phyloP scores from a whole-genome alignment of 2,888 invertebrate species.

The Malacosoma neustria region DNA sequence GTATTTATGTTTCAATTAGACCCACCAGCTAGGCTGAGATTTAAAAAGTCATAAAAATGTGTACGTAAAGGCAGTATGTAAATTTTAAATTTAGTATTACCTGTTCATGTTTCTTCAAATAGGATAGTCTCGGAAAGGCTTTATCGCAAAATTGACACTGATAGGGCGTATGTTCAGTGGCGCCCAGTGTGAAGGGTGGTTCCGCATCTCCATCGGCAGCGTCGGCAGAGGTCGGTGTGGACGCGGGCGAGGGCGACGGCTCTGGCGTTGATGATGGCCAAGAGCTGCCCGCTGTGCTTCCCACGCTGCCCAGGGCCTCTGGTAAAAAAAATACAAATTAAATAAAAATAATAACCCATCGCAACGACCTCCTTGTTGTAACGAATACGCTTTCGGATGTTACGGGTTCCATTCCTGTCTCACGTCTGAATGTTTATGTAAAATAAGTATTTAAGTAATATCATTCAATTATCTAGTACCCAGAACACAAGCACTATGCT shows the following conservation, averaged over 20 bases:
- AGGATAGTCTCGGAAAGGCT: slow-evolving; percentile 89
- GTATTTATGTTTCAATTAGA: too few relatives aligned
- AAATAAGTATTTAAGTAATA: too few relatives aligned
- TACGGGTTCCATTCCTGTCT: too few relatives aligned
- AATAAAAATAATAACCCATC: slow-evolving; percentile 1
- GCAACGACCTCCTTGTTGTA: not conserved
- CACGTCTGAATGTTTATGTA: too few relatives aligned
- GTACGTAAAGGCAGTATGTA: too few relatives aligned
- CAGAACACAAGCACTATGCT: too few relatives aligned
- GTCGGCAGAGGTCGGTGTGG: slow-evolving; percentile 79
- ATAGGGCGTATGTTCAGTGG: slow-evolving; percentile 86
- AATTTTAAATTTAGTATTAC: too few relatives aligned
- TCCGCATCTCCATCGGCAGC: slow-evolving; percentile 79
- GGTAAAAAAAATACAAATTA: slow-evolving; percentile 18
- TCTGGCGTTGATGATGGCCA: slow-evolving; percentile 80
- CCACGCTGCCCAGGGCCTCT: slow-evolving; percentile 80
- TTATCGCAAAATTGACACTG: slow-evolving; percentile 94
- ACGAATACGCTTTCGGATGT: too few relatives aligned
- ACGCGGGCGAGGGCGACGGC: slow-evolving; percentile 75
- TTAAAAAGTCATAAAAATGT: too few relatives aligned
- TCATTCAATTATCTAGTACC: too few relatives aligned
- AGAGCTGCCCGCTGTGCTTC: slow-evolving; percentile 79
- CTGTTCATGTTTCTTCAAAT: slow-evolving; percentile 95
- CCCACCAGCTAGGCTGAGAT: too few relatives aligned
- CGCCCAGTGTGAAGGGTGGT: slow-evolving; percentile 78